Percentiles rank a stretch among this genome's conserved stretches.
Evolutionary conservation across 2,113 vertebrate species (phyloP).

Genomic region (Seriola dumerili): DNA sequence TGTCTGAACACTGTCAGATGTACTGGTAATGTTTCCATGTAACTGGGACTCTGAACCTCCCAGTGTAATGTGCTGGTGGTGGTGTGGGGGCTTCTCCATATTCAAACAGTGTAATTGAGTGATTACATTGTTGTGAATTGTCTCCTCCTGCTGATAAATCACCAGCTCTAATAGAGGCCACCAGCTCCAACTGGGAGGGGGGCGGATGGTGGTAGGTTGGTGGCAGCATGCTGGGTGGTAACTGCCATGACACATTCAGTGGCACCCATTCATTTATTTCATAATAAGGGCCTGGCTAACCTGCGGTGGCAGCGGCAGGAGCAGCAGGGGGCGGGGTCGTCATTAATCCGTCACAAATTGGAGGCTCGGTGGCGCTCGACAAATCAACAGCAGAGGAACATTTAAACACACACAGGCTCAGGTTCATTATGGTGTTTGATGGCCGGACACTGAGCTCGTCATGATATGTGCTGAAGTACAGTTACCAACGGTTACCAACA

Average conservation of each 20-base stretch:
- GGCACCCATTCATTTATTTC: conserved; percentile 36
- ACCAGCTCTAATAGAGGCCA: not conserved
- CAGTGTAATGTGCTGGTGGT: too few species aligned
- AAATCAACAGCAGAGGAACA: not conserved
- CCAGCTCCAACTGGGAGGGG: not conserved
- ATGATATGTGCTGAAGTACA: not conserved
- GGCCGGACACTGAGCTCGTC: not conserved
- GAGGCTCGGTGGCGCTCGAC: not conserved
- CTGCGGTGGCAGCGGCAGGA: not conserved
- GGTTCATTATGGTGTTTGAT: not conserved
- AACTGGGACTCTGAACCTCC: too few species aligned
- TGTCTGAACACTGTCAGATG: too few species aligned
- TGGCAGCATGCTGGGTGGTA: conserved; percentile 23
- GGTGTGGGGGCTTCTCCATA: not conserved
- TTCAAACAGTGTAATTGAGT: conserved; percentile 14
- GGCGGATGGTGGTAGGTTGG: not conserved
- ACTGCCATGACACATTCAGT: conserved; percentile 33
- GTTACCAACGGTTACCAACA: not conserved
- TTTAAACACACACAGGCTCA: conserved; percentile 15
- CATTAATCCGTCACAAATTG: conserved; percentile 49
- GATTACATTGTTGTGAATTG: conserved; percentile 8
- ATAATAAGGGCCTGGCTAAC: conserved; percentile 24
- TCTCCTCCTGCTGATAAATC: conserved; percentile 24
- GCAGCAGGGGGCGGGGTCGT: not conserved
- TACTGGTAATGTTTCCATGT: too few species aligned